Evolutionary conservation across 1,140 invertebrate genomes (phyloP), one percentile per base, ranked within the genome.

Genomic region (Chionoecetes opilio): DNA sequence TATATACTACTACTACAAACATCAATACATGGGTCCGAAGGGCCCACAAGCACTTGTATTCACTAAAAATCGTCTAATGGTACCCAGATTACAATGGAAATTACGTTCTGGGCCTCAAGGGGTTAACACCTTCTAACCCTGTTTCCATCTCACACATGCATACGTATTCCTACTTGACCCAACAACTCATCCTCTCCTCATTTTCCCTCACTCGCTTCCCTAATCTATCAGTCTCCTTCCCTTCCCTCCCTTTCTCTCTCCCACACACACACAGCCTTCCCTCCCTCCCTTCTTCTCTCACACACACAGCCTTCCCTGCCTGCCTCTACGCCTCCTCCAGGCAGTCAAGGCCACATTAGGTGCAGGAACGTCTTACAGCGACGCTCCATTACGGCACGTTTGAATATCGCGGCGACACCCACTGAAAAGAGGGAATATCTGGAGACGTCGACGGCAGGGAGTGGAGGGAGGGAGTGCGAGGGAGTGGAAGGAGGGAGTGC

Each of bases 61-160:
- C n/a, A n/a, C n/a, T n/a, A n/a, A n/a, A n/a, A n/a, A n/a, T n/a
- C n/a, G n/a, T n/a, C n/a, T n/a, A n/a, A n/a, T n/a, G n/a, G n/a
- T n/a, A n/a, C n/a, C n/a, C n/a, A n/a, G n/a, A n/a, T n/a, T n/a
- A n/a, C n/a, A n/a, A n/a, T n/a, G n/a, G n/a, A n/a, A n/a, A n/a
- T n/a, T n/a, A n/a, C n/a, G n/a, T n/a, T n/a, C n/a, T n/a, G n/a
- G n/a, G n/a, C n/a, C n/a, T n/a, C n/a, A n/a, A n/a, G n/a, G n/a
- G n/a, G n/a, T n/a, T n/a, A n/a, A 75, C 63, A n/a, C n/a, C 63
- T 6, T n/a, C 63, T 75, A 75, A 75, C 63, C 63, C 63, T 75
- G 6, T 75, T n/a, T 75, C 63, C 63, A 26, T 75, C 63, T 75
- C 63, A n/a, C 63, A n/a, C 0, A 14, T 75, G 63, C 63, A 75